phyloP scores from a whole-genome alignment of 2,888 invertebrate species.

The Hydrotaea cyrtoneurina region DNA sequence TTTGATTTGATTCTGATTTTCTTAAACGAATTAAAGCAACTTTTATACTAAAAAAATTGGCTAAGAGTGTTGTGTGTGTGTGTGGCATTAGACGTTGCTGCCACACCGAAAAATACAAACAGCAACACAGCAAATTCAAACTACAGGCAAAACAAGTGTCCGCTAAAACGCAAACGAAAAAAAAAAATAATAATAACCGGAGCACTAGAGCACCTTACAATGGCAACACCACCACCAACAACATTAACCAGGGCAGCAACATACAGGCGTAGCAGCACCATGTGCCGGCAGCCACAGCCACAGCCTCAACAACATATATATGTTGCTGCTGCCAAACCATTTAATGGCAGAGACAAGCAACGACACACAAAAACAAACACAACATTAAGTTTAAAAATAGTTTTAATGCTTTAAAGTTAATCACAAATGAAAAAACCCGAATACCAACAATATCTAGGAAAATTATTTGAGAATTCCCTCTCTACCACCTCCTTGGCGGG shows the following conservation, averaged over 20 bases:
- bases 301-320: neutral
- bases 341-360: neutral
- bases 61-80: slow-evolving; percentile 28
- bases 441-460: slow-evolving; percentile 7
- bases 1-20: slow-evolving; percentile 79
- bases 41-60: slow-evolving; percentile 78
- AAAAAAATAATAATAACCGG: slow-evolving; percentile 29
- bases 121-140: slow-evolving; percentile 23
- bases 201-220: slow-evolving; percentile 13
- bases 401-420: neutral
- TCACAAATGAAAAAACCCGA: neutral
- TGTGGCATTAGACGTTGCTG: slow-evolving; percentile 25
- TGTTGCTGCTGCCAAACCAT: neutral
- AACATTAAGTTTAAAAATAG: neutral
- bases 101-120: slow-evolving; percentile 58
- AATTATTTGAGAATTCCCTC: slow-evolving; percentile 37
- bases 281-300: neutral
- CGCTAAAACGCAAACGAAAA: too few species aligned
- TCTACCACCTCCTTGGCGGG: neutral
- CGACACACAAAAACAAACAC: too few species aligned
- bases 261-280: neutral
- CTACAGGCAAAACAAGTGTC: slow-evolving; percentile 11
- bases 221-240: slow-evolving; percentile 25
- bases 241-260: slow-evolving; percentile 38
- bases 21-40: slow-evolving; percentile 77